These are phyloP conservation scores for Ceramica pisi DNA, from an alignment of 2,888 invertebrate genomes.

Conservation along the genomic window DNA sequence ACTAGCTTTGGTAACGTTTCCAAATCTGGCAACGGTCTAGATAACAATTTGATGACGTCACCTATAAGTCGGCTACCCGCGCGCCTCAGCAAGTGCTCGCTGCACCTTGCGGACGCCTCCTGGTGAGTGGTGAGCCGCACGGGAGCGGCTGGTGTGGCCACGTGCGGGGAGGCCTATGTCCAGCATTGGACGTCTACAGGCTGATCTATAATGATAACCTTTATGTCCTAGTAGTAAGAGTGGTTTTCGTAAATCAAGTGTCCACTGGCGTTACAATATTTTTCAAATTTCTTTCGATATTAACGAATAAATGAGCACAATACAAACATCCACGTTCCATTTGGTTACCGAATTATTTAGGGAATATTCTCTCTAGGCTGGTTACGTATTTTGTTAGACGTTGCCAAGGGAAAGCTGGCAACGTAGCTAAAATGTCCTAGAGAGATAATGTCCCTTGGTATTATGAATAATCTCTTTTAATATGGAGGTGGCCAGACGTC, in stretches of 20 bases:
- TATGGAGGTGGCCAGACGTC: background rate
- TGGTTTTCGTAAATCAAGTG: constrained; percentile 1
- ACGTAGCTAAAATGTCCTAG: background rate
- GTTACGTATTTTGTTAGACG: background rate
- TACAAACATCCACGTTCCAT: background rate
- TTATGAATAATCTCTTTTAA: background rate
- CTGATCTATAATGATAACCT: background rate
- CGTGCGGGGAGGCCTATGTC: too few species aligned
- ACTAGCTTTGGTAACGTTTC: background rate
- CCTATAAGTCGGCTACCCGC: background rate
- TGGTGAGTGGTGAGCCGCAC: too few species aligned
- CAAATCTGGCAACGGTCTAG: too few species aligned
- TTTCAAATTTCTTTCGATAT: background rate
- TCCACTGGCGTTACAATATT: too few species aligned
- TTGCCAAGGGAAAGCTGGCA: background rate
- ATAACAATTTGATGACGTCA: background rate
- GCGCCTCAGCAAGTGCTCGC: too few species aligned
- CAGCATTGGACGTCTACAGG: too few species aligned
- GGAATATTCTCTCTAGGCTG: background rate
- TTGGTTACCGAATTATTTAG: background rate
- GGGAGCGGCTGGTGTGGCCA: too few species aligned
- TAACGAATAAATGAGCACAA: background rate
- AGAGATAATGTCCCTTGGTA: background rate
- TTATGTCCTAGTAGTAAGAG: background rate
- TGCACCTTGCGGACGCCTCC: too few species aligned